Evolutionary conservation across 2,888 invertebrate species (phyloP).

Genomic region (Amaurobius ferox): DNA sequence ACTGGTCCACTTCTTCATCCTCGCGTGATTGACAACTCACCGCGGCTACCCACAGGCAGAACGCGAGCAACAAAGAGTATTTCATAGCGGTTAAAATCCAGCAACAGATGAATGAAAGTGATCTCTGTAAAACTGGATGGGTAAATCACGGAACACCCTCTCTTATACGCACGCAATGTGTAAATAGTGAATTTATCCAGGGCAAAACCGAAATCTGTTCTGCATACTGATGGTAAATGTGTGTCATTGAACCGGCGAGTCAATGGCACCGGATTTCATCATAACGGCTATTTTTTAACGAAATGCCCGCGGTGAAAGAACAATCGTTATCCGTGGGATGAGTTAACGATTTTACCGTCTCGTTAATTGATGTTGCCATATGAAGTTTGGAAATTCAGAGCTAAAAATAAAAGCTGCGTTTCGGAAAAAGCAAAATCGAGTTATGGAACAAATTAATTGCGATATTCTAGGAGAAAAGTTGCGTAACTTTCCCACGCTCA

Average conservation of each 20-base stretch:
- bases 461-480: not conserved
- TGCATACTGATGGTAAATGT: conserved; percentile 28
- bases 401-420: not conserved
- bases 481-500: not conserved
- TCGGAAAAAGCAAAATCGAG: not conserved
- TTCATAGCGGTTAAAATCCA: not conserved
- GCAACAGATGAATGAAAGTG: not conserved
- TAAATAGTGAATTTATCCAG: conserved; percentile 17
- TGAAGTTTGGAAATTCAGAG: not conserved
- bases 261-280: not conserved
- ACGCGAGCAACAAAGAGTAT: not conserved
- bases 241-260: conserved; percentile 18
- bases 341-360: not conserved
- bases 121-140: not conserved
- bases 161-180: conserved; percentile 18
- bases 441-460: conserved; percentile 1
- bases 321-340: conserved; percentile 18
- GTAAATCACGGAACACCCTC: not conserved
- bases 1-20: conserved; percentile 16
- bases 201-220: conserved; percentile 15
- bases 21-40: not conserved
- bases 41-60: not conserved
- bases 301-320: conserved; percentile 1
- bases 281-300: not conserved
- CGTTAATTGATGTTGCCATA: not conserved